Evolutionary conservation across 92 coral and sea anemone genomes (phyloP).

Genomic region (Siderastrea radians): DNA sequence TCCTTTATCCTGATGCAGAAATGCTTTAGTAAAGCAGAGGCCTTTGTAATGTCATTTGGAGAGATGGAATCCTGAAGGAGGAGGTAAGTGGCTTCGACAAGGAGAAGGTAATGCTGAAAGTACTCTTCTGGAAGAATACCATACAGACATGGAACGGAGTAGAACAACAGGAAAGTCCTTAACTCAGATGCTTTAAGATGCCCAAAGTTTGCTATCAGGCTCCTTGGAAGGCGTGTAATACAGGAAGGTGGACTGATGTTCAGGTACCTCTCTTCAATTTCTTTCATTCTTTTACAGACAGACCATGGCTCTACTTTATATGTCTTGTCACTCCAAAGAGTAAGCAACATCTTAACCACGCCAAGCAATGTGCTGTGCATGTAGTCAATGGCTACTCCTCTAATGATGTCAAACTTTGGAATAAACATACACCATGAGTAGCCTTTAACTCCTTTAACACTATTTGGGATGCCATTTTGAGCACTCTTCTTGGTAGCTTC

Average conservation of each 20-base stretch:
- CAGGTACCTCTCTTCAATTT: conserved; percentile 47
- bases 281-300: conserved; percentile 23
- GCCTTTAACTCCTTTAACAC: conserved; percentile 49
- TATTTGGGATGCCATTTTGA: conserved; percentile 25
- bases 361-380: conserved; percentile 67
- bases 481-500: conserved; percentile 20
- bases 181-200: conserved; percentile 62
- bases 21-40: conserved; percentile 60
- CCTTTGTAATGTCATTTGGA: conserved; percentile 43
- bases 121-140: conserved; percentile 55
- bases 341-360: conserved; percentile 54
- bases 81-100: conserved; percentile 62
- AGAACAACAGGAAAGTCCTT: conserved; percentile 72
- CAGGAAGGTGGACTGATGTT: conserved; percentile 26
- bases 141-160: conserved; percentile 25
- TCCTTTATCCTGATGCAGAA: conserved; percentile 57
- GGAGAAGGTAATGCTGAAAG: conserved; percentile 68
- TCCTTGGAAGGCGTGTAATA: conserved; percentile 40
- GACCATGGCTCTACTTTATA: conserved; percentile 69
- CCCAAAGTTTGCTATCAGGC: conserved; percentile 35
- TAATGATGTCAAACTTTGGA: conserved; percentile 58
- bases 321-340: conserved; percentile 52
- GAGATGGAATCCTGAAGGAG: conserved; percentile 70
- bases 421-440: conserved; percentile 55
- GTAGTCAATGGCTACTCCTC: conserved; percentile 57